Base-by-base conservation (phyloP, 2,797 vertebrate species). In the Characodon lateralis region DNA sequence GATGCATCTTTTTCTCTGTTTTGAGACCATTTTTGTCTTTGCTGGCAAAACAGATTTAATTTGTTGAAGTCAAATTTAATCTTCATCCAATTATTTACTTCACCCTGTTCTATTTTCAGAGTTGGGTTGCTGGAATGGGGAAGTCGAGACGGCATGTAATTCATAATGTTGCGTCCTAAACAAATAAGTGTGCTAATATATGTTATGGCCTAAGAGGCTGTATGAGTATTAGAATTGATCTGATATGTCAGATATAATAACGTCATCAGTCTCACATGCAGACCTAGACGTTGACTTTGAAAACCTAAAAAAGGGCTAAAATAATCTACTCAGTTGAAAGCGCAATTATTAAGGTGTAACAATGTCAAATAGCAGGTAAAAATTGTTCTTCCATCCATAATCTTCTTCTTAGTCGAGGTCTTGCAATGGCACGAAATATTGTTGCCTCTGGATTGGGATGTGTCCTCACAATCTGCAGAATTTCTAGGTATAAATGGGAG, bases 41-140 rank as follows among this genome's bases (percentile, higher is more conserved):
- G 31, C 28, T 71, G 48, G 65, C n/a, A 48, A 61, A 77, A 48
- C 5, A 56, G 28, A 66, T 81, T 78, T 35, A 41, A 78, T 74
- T 8, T 71, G 65, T 73, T 69, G 73, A 65, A 81, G 43, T 73
- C 41, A 53, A 75, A 80, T 76, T 6, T 48, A 79, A 72, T 76
- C 55, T 66, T 0, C 18, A 58, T 74, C 55, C 69, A 68, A 73
- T 72, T 1, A 10, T 74, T 68, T 39, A 46, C 53, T 18, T 0
- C 35, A 41, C 7, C 48, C n/a, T 70, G 56, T 31, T 73, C 26
- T 71, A 2, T 65, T 86, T 48, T 61, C 66, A 66, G 51, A 58
- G 65, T 9, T 26, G 43, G 58, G 26, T 53, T 46, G 51, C 46
- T 26, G 16, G 35, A 53, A 53, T 48, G 0, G 20, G 31, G 48